Conservation (phyloP, 92 coral and sea anemone species). For the Heteractis magnifica region DNA sequence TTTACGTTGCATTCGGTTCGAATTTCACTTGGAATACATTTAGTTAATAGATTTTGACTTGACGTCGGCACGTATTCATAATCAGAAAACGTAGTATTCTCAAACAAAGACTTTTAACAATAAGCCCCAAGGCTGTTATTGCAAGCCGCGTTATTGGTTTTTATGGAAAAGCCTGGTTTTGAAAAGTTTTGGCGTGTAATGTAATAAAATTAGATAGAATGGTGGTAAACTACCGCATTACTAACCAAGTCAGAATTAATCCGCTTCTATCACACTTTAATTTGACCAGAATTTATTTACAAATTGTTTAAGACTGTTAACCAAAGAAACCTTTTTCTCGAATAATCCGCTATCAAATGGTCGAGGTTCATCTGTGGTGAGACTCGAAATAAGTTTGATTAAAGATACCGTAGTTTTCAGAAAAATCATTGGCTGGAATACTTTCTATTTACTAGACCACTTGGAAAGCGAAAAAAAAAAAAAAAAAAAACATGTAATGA, state of each 20-base stretch:
- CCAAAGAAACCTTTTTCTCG: neutral
- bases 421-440: neutral
- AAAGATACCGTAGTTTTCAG: neutral
- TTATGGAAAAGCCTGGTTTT: neutral
- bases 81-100: neutral
- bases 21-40: neutral
- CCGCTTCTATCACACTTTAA: neutral
- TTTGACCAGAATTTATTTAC: neutral
- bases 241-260: neutral
- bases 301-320: neutral
- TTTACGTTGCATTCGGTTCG: neutral
- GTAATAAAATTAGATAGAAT: neutral
- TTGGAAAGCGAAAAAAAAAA: neutral
- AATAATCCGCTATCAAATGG: neutral
- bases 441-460: too few species aligned
- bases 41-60: neutral
- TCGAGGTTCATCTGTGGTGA: neutral
- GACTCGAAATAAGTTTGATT: neutral
- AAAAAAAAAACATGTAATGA: neutral
- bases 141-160: neutral
- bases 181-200: neutral
- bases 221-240: neutral
- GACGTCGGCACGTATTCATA: neutral
- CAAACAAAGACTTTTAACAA: conserved; percentile 1
- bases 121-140: conserved; percentile 4